Conservation (phyloP, 2,113 vertebrate species). For the Polyodon spathula region DNA sequence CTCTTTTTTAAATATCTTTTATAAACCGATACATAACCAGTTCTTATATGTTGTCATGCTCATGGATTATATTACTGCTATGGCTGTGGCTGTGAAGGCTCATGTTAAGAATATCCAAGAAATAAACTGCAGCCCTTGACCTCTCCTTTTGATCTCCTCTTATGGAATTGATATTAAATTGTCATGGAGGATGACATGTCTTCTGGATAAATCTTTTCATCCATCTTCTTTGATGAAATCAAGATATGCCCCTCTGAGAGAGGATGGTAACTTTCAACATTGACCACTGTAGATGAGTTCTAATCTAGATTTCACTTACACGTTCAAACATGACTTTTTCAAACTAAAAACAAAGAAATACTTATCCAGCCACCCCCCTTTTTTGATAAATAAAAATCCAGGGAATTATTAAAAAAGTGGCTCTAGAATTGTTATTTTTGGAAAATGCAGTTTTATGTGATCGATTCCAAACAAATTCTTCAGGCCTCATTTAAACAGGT, state of each 20-base stretch:
- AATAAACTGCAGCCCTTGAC: neutral
- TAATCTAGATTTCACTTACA: neutral
- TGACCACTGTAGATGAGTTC: neutral
- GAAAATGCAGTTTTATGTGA: too few species aligned
- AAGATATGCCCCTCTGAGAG: neutral
- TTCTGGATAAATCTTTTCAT: neutral
- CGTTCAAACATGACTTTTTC: neutral
- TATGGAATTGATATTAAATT: neutral
- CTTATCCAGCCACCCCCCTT: too few species aligned
- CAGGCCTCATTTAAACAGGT: too few species aligned
- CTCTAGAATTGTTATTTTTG: too few species aligned
- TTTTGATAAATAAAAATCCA: too few species aligned
- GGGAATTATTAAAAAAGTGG: too few species aligned
- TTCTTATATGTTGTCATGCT: neutral
- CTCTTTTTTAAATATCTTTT: neutral
- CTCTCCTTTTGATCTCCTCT: neutral
- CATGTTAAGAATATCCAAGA: neutral
- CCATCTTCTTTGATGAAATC: constrained; percentile 1
- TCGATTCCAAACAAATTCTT: too few species aligned
- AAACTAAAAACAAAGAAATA: too few species aligned
- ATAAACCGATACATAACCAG: neutral
- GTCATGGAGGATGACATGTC: neutral
- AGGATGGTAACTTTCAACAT: neutral
- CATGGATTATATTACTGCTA: neutral
- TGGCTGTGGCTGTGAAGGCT: neutral